Conservation (phyloP, 2,797 vertebrate genomes). For the Darevskia mixta region DNA sequence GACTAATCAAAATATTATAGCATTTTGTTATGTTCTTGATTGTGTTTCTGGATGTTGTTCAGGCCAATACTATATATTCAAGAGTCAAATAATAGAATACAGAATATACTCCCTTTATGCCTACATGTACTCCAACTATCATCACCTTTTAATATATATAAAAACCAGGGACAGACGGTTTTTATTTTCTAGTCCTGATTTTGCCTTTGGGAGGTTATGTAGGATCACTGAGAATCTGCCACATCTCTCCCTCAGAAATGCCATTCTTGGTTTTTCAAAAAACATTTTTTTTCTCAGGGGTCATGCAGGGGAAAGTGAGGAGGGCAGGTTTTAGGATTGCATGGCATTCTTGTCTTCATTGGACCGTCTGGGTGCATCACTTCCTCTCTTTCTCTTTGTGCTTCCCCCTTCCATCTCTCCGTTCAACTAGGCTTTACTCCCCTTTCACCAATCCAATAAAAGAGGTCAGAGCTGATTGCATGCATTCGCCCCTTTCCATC, state of each 20-base stretch:
- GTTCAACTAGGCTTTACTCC: too few relatives aligned
- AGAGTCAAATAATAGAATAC: constrained; percentile 20
- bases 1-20: constrained; percentile 55
- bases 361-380: not conserved
- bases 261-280: not conserved
- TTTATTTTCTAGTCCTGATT: not conserved
- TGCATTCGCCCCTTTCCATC: too few relatives aligned
- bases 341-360: not conserved
- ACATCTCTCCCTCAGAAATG: not conserved
- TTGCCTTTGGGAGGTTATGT: not conserved
- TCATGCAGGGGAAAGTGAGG: not conserved
- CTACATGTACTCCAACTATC: not conserved
- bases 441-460: too few relatives aligned
- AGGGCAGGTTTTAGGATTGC: not conserved
- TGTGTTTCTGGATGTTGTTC: constrained; percentile 35
- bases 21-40: constrained; percentile 39
- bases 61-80: constrained; percentile 32
- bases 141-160: not conserved
- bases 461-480: too few relatives aligned
- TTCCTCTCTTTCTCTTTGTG: not conserved
- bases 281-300: not conserved
- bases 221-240: not conserved
- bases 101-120: not conserved
- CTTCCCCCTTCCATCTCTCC: too few relatives aligned
- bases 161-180: rapidly evolving